Evolutionary conservation across 2,113 vertebrate species (phyloP).

Genomic region (Malurus elegans): DNA sequence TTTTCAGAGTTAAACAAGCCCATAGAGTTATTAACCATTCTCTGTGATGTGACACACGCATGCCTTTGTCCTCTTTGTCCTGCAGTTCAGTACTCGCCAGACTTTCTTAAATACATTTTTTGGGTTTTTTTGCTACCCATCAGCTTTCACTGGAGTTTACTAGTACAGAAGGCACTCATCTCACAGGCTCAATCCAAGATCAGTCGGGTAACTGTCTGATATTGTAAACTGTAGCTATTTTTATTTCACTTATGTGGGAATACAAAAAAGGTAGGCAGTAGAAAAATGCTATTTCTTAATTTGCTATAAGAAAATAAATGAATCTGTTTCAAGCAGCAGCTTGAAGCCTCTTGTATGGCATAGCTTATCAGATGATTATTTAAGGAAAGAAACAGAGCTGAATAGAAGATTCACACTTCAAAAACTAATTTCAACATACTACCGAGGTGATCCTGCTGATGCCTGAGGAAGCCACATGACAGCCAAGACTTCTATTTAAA

Average conservation of each 20-base stretch:
- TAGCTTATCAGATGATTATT: not conserved
- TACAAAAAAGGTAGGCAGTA: not conserved
- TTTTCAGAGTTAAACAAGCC: not conserved
- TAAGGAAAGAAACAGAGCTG: not conserved
- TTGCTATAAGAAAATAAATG: not conserved
- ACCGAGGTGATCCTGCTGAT: not conserved
- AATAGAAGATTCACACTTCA: not conserved
- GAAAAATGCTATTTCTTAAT: not conserved
- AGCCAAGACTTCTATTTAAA: not conserved
- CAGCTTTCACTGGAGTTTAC: not conserved
- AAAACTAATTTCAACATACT: not conserved
- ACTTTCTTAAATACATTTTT: not conserved
- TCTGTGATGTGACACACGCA: not conserved
- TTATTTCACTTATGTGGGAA: not conserved
- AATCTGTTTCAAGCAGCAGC: constrained; percentile 16
- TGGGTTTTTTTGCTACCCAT: not conserved
- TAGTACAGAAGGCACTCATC: constrained; percentile 20
- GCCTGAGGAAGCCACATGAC: not conserved
- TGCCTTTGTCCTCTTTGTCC: not conserved
- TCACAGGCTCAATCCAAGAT: constrained; percentile 43
- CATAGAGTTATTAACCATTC: not conserved
- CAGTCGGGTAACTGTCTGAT: not conserved
- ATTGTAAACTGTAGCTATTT: not conserved
- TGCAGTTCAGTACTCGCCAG: not conserved
- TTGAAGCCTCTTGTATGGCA: not conserved